phyloP scores from a whole-genome alignment of 2,113 vertebrate species.

The Oceanites oceanicus region DNA sequence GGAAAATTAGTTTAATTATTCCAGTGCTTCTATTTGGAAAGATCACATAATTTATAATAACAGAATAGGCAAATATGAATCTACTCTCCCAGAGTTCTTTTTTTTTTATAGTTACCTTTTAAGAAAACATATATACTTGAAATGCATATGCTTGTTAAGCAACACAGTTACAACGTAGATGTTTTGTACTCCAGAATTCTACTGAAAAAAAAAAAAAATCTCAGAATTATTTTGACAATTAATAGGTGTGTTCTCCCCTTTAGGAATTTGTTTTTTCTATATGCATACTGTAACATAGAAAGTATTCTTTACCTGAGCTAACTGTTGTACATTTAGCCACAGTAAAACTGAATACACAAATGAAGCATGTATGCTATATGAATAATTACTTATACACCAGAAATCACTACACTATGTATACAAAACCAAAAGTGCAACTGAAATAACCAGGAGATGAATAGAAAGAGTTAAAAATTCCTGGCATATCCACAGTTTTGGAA shows the following conservation, averaged over 20 bases:
- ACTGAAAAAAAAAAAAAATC: neutral
- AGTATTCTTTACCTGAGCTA: neutral
- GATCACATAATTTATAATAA: constrained; percentile 68
- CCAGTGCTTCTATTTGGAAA: constrained; percentile 72
- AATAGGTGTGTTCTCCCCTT: neutral
- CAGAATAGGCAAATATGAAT: constrained; percentile 52
- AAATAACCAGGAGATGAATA: neutral
- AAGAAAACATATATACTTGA: neutral
- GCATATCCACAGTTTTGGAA: neutral
- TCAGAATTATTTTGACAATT: neutral
- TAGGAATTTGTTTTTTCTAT: neutral
- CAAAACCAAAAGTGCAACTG: neutral
- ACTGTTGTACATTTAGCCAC: neutral
- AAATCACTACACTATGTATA: neutral
- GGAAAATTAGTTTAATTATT: constrained; percentile 79
- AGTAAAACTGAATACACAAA: neutral
- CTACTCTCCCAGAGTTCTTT: neutral
- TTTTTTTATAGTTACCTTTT: constrained; percentile 1
- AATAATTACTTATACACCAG: neutral
- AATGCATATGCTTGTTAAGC: neutral
- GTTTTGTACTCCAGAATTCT: neutral
- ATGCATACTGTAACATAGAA: neutral
- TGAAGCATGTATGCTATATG: neutral
- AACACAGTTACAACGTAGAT: neutral
- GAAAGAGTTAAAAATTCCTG: neutral